Percentiles rank a stretch among this genome's conserved stretches.
Conservation (phyloP, 2,113 vertebrate genomes). For the Pelmatolapia mariae region DNA sequence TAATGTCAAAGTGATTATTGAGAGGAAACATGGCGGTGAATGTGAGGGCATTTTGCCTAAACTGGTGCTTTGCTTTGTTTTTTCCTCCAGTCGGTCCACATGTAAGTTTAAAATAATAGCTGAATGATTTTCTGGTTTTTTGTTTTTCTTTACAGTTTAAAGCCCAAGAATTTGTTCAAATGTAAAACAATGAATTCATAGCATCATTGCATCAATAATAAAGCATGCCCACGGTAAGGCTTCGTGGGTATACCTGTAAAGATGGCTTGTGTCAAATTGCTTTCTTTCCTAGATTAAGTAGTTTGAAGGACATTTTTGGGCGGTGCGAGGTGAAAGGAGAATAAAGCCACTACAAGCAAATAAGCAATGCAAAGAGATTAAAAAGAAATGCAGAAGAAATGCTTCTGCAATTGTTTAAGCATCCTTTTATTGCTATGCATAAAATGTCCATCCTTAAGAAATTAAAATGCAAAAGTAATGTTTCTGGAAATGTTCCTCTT, state of each 20-base stretch:
- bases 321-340: background rate
- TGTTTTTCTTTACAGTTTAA: background rate
- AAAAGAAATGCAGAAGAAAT: background rate
- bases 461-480: background rate
- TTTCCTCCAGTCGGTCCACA: background rate
- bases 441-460: background rate
- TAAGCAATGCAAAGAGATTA: background rate
- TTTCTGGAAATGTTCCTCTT: background rate
- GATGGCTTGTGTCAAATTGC: background rate
- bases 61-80: background rate
- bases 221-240: background rate
- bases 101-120: background rate
- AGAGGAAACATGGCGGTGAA: background rate
- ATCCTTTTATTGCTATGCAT: background rate
- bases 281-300: background rate
- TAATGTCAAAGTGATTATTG: conserved; percentile 50
- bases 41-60: conserved; percentile 6
- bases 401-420: background rate
- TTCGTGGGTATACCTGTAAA: background rate
- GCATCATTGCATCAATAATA: background rate
- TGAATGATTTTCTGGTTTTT: background rate
- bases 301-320: background rate
- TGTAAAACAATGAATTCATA: background rate
- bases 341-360: background rate
- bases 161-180: background rate